These are phyloP conservation scores for Mus minutoides DNA, from an alignment of 2,797 vertebrate genomes.

Conservation along the genomic window DNA sequence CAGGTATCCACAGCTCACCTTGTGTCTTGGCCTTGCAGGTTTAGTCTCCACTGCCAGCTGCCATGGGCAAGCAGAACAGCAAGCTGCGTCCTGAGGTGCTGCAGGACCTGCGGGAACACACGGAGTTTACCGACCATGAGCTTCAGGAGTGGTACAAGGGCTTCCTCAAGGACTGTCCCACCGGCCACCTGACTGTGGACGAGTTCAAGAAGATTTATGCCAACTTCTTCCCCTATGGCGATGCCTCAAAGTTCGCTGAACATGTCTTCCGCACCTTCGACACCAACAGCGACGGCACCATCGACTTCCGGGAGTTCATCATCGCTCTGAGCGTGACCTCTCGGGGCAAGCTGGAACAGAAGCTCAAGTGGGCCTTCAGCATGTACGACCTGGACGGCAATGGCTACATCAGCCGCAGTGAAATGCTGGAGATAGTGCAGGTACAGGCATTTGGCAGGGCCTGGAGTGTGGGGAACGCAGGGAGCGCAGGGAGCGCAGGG, in stretches of 20 bases:
- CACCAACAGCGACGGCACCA: constrained; percentile 92
- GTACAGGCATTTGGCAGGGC: constrained; percentile 68
- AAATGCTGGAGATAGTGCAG: constrained; percentile 95
- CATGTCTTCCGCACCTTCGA: constrained; percentile 94
- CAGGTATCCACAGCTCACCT: neutral
- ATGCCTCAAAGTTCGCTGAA: constrained; percentile 93
- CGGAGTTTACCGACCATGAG: constrained; percentile 93
- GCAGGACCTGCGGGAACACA: constrained; percentile 93
- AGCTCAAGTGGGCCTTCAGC: constrained; percentile 93
- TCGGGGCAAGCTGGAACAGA: constrained; percentile 92
- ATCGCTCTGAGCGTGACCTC: constrained; percentile 93
- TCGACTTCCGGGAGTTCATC: constrained; percentile 94
- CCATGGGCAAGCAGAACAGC: constrained; percentile 94
- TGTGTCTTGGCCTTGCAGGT: constrained; percentile 78
- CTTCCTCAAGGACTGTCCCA: constrained; percentile 94
- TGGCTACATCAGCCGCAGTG: constrained; percentile 93
- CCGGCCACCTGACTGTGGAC: constrained; percentile 92
- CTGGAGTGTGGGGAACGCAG: neutral
- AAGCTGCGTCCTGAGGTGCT: constrained; percentile 92
- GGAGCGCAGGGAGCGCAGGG: too few relatives aligned
- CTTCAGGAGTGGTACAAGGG: constrained; percentile 95
- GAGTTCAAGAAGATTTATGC: constrained; percentile 95
- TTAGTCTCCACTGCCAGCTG: neutral
- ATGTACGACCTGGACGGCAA: constrained; percentile 94
- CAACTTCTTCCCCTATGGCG: constrained; percentile 93